Base-by-base conservation (phyloP, 2,888 invertebrate species). In the Lysandra bellargus region DNA sequence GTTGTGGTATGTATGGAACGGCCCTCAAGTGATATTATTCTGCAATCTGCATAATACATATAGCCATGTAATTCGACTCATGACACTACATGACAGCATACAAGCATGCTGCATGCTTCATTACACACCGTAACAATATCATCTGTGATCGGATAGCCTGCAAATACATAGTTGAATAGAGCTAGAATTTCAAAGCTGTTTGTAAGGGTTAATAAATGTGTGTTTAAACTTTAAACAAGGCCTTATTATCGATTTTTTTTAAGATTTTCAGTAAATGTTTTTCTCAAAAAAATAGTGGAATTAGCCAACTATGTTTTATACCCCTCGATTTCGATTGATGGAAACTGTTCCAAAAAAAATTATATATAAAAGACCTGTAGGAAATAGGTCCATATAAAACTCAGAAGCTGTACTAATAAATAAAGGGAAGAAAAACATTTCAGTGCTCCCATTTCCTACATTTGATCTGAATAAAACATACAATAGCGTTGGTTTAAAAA, bases 81-180 rank as follows among this genome's bases (percentile, higher is more conserved):
- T 40, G 6, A 40, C 40, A 40, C 40, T 40, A 23, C 53, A 30
- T 75, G 30, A 75, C 75, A 23, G 49, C 44, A 30, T 49, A 49
- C 49, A 49, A 49, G 49, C 49, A 57, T 57, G 0, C 57, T 4
- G 30, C 53, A 53, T 53, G 74, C 74, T 75, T 49, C 74, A 49
- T 49, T 75, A 75, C 30, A 75, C 75, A 30, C 30, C 53, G 30
- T 75, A 53, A 75, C 75, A 49, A 75, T 75, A 49, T 75, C 75
- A 30, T 75, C 64, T 17, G 9, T 53, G 75, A 75, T 49, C 53
- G 49, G 3, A 75, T 75, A 53, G 53, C 75, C 14, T 14, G 14
- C 53, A 33, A 69, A 33, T 69, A 53, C 9, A 1, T 49, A 30
- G 12, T 69, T 69, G 64, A 30, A 30, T 69, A 69, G 12, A 9